Conservation (phyloP, 2,888 invertebrate species). For the Torymus tubicola region DNA sequence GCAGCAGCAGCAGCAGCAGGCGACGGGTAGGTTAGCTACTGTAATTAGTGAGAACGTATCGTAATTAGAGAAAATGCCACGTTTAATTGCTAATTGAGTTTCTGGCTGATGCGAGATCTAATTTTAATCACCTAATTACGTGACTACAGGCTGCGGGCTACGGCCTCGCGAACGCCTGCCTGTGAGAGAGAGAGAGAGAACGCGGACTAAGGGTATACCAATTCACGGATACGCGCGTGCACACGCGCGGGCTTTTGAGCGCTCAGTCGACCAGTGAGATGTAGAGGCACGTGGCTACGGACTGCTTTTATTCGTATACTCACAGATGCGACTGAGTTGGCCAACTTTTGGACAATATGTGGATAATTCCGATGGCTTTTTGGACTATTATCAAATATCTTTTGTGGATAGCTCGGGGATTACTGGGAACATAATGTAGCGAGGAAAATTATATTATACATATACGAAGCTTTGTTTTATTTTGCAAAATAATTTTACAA, state of each 20-base stretch:
- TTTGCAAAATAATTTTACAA: too few relatives aligned
- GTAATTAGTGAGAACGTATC: constrained; percentile 79
- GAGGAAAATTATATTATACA: too few relatives aligned
- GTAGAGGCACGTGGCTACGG: constrained; percentile 35
- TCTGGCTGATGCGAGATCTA: constrained; percentile 79
- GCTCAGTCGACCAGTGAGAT: not conserved
- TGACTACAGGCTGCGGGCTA: constrained; percentile 76
- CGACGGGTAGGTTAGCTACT: constrained; percentile 70
- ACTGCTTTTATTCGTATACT: constrained; percentile 25
- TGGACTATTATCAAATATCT: not conserved
- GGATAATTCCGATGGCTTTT: too few relatives aligned
- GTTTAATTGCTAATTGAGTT: constrained; percentile 81
- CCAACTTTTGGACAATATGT: constrained; percentile 9
- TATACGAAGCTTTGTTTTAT: too few relatives aligned
- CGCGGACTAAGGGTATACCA: constrained; percentile 29
- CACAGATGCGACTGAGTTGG: not conserved
- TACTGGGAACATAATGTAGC: too few relatives aligned
- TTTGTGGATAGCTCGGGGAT: too few relatives aligned
- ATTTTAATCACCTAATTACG: constrained; percentile 81
- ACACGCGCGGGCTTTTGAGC: constrained; percentile 16
- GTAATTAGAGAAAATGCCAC: constrained; percentile 81
- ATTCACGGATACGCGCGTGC: constrained; percentile 41
- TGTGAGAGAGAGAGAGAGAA: too few relatives aligned
- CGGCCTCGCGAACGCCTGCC: constrained; percentile 67
- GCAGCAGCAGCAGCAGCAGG: constrained; percentile 60